These are phyloP conservation scores for Nebria salina DNA, from an alignment of 2,888 invertebrate genomes.

Conservation along the genomic window DNA sequence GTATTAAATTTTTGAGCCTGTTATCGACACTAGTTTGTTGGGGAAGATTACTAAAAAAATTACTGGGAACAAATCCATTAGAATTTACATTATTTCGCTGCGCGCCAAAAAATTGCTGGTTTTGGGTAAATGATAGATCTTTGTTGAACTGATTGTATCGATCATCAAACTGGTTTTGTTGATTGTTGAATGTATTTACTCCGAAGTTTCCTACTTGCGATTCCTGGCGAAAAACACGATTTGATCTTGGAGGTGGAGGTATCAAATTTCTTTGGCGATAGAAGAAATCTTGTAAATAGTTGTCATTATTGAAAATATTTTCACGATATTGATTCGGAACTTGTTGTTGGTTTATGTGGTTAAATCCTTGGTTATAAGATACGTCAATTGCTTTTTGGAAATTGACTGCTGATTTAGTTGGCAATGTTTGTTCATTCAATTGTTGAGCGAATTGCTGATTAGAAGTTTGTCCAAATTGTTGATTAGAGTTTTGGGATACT, in stretches of 20 bases:
- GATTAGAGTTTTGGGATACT: slow-evolving; percentile 51
- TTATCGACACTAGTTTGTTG: slow-evolving; percentile 60
- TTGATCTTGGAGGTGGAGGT: slow-evolving; percentile 49
- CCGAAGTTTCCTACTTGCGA: slow-evolving; percentile 56
- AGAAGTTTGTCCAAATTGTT: slow-evolving; percentile 63
- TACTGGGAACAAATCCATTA: slow-evolving; percentile 54
- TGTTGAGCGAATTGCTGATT: slow-evolving; percentile 65
- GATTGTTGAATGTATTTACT: slow-evolving; percentile 28
- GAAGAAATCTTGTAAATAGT: slow-evolving; percentile 34
- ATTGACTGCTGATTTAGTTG: slow-evolving; percentile 56
- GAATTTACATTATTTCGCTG: slow-evolving; percentile 48
- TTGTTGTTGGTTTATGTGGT: slow-evolving; percentile 52
- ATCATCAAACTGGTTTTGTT: slow-evolving; percentile 16
- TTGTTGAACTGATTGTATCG: slow-evolving; percentile 41
- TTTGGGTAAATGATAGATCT: slow-evolving; percentile 51
- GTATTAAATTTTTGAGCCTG: slow-evolving; percentile 73
- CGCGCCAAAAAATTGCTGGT: slow-evolving; percentile 50
- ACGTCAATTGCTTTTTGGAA: slow-evolving; percentile 49
- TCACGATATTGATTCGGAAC: slow-evolving; percentile 35
- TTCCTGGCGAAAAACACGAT: slow-evolving; percentile 59
- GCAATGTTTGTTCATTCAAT: slow-evolving; percentile 60
- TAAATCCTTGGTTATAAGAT: slow-evolving; percentile 37
- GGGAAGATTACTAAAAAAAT: slow-evolving; percentile 51
- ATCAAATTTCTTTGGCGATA: slow-evolving; percentile 34
- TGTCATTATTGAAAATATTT: slow-evolving; percentile 29